Conservation (phyloP, 2,888 invertebrate genomes). For the Acanthopleura granulata region DNA sequence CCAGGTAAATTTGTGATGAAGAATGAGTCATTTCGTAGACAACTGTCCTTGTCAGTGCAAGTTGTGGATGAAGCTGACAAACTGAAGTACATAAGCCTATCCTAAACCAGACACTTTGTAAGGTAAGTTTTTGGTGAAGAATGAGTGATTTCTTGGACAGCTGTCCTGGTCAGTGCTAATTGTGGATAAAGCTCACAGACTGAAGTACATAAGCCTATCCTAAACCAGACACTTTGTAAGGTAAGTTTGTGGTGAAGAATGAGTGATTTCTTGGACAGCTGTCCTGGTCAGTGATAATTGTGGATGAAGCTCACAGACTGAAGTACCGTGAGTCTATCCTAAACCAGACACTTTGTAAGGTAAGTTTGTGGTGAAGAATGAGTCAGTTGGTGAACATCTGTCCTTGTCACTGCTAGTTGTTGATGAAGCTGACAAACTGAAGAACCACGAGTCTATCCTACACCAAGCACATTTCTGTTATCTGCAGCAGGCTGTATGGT, state of each 20-base stretch:
- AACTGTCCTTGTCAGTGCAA: slow-evolving; percentile 55
- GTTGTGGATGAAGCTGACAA: slow-evolving; percentile 68
- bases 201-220: slow-evolving; percentile 66
- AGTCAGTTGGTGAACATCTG: slow-evolving; percentile 47
- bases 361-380: slow-evolving; percentile 64
- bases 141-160: slow-evolving; percentile 49
- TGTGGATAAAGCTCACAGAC: slow-evolving; percentile 68
- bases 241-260: slow-evolving; percentile 64
- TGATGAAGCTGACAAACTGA: slow-evolving; percentile 67
- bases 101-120: slow-evolving; percentile 59
- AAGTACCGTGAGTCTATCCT: slow-evolving; percentile 67
- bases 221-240: slow-evolving; percentile 54
- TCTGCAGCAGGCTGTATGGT: too few relatives aligned
- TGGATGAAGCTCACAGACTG: slow-evolving; percentile 68
- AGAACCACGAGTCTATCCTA: background rate
- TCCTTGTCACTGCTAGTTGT: slow-evolving; percentile 62
- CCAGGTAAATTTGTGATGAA: slow-evolving; percentile 62
- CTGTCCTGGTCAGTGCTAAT: slow-evolving; percentile 59
- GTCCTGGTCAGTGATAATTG: slow-evolving; percentile 59
- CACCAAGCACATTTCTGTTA: background rate
- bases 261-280: slow-evolving; percentile 48
- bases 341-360: slow-evolving; percentile 50
- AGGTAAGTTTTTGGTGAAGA: slow-evolving; percentile 64
- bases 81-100: slow-evolving; percentile 66
- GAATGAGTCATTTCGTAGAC: slow-evolving; percentile 52